Evolutionary conservation across 2,888 invertebrate genomes (phyloP), one percentile per base, ranked within the genome.

Genomic region (Eilema sororculum): DNA sequence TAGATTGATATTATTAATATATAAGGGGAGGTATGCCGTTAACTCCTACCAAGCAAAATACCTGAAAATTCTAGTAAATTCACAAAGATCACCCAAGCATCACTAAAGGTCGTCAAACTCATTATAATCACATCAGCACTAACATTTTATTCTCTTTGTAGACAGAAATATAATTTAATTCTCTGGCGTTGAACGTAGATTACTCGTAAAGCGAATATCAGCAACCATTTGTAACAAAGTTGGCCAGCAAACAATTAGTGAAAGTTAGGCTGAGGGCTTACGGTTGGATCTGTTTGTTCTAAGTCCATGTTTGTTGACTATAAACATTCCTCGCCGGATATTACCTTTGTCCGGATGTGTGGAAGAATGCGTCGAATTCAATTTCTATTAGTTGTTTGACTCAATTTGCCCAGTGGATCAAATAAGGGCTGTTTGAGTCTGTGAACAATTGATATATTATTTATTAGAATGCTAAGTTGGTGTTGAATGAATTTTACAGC

Each of bases 271-370:
- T 84, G 85, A 83, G 86, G 83, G 84, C 86, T 83, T 82, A 82
- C 78, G 82, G 80, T 84, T 78, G 84, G 87, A 86, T 88, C 87
- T 91, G 89, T 93, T 92, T 91, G 88, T 83, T 81, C 86, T 83
- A 85, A 90, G 85, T 89, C 88, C 83, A 82, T 92, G 90, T 92
- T 92, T 93, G 92, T 88, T 86, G 85, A 84, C 87, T 87, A 90
- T 89, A 91, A 90, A 91, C 91, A 91, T 90, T 88, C 86, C 86
- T 84, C 79, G 81, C 91, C 92, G 94, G 94, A 94, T 93, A 94
- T 94, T 93, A 93, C 89, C 86, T 86, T 86, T 86, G 89, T 87
- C 88, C 93, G 94, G 93, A 93, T 89, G 90, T 88, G 86, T 88
- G 88, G 84, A 87, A 87, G 87, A 90, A 87, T 88, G 86, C 86